Evolutionary conservation across 2,888 invertebrate species (phyloP).

Genomic region (Yponomeuta sedellus): DNA sequence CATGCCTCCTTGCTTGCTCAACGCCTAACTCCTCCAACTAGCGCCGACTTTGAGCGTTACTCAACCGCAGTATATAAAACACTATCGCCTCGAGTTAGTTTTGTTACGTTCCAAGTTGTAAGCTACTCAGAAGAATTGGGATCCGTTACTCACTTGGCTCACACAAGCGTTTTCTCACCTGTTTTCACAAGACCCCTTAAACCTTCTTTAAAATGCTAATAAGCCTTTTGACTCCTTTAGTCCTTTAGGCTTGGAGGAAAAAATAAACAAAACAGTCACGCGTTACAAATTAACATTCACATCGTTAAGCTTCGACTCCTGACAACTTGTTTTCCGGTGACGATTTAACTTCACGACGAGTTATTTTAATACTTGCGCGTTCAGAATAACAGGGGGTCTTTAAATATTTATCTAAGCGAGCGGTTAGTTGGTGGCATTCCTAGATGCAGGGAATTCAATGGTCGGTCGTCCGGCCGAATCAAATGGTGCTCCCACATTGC

Average conservation of each 20-base stretch:
- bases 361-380: constrained; percentile 40
- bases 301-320: constrained; percentile 36
- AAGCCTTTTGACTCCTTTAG: constrained; percentile 7
- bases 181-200: constrained; percentile 9
- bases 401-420: constrained; percentile 70
- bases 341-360: constrained; percentile 60
- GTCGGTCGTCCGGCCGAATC: not conserved
- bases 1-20: constrained; percentile 50
- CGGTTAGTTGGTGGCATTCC: constrained; percentile 30
- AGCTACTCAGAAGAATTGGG: not conserved
- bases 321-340: constrained; percentile 64
- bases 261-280: constrained; percentile 35
- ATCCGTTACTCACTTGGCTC: not conserved
- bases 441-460: not conserved
- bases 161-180: constrained; percentile 1
- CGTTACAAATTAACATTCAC: constrained; percentile 59
- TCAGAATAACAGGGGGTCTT: constrained; percentile 47
- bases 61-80: not conserved
- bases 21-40: constrained; percentile 21
- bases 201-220: constrained; percentile 14
- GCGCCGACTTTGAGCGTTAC: not conserved
- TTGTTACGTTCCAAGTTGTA: not conserved
- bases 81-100: not conserved
- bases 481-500: no score
- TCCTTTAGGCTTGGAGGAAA: constrained; percentile 29